phyloP scores from a whole-genome alignment of 2,888 invertebrate genomes.

The Eueremaeus valkanovi region DNA sequence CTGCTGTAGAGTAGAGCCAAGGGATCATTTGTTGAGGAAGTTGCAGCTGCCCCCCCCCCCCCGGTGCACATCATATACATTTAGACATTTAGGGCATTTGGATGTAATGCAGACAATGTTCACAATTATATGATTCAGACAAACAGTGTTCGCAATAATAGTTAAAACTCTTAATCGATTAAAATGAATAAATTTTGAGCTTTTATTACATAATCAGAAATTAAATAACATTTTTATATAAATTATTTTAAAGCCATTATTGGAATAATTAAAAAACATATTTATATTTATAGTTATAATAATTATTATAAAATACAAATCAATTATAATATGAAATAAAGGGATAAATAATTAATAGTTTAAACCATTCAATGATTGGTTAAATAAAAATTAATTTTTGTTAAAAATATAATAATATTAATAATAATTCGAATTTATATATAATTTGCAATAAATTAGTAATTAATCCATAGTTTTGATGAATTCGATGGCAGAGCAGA shows the following conservation, averaged over 20 bases:
- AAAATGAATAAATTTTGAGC: neutral
- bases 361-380: neutral
- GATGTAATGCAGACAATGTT: no score
- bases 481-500: slow-evolving; percentile 92
- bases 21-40: no score
- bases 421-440: neutral
- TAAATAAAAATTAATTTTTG: neutral
- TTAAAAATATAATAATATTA: neutral
- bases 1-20: no score
- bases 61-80: no score
- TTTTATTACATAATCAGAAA: neutral
- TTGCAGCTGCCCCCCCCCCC: no score
- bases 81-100: no score
- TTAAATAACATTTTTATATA: neutral
- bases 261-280: neutral
- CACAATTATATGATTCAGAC: no score
- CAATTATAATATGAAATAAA: neutral
- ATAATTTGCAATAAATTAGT: neutral
- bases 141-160: no score
- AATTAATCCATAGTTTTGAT: slow-evolving; percentile 92
- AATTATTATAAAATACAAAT: neutral
- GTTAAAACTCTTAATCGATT: no score
- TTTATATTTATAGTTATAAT: neutral
- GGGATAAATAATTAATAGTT: neutral
- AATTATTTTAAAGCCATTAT: no score